Evolutionary conservation across 2,113 vertebrate species (phyloP), one percentile per base, ranked within the genome.

Genomic region (Polyodon spathula): DNA sequence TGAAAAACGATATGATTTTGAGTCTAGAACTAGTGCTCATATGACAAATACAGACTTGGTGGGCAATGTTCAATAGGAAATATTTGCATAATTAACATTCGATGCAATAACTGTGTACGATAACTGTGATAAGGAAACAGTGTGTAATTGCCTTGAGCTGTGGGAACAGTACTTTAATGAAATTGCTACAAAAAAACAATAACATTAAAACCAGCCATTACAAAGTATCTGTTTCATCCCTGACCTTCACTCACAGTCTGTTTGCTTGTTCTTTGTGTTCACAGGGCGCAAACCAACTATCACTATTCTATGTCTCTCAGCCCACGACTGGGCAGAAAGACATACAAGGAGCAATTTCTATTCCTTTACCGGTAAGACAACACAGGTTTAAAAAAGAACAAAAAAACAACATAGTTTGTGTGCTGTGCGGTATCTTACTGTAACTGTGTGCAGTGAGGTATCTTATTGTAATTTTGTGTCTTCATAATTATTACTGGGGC

Each of bases 341-440:
- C 1, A 6, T 88, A 88, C 70, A 88, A 89, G 67, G 88, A 89
- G 69, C 86, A 86, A 71, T 88, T 79, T 58, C 67, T 88, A 72
- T 89, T 87, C 68, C 66, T 87, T 43, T 88, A 83, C 76, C 82
- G 82, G 86, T 88, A 63, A 61, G 56, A n/a, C 15, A 61, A 60
- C 15, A 6, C 37, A 59, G n/a, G n/a, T n/a, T n/a, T n/a, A n/a
- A 62, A 64, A 4, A 3, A 10, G 37, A 16, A 27, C 46, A 60
- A 60, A 2, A 50, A 50, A 50, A 12, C 46, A n/a, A 14, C n/a
- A 14, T 50, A n/a, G 10, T 50, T 10, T 10, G 46, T 50, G 46
- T 12, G 11, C n/a, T 50, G 11, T 12, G 11, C 46, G n/a, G 5
- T 50, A 50, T 50, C n/a, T 8, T 10, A 14, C 46, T 54, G 9